Conservation (phyloP, 30 jellyfish, hydroid and myxozoan genomes). For the Hydra vulgaris region DNA sequence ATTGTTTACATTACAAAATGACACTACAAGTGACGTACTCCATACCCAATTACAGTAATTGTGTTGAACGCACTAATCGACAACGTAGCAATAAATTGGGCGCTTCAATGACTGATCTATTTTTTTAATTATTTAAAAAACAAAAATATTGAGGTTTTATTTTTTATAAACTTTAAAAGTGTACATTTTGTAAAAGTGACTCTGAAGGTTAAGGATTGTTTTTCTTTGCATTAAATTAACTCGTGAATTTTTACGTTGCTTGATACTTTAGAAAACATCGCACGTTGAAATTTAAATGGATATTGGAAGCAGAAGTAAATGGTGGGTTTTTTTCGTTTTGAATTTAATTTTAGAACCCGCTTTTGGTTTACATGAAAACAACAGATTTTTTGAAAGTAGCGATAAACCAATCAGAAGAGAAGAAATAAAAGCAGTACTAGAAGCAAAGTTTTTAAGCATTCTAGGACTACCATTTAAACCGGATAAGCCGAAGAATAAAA, state of each 20-base stretch:
- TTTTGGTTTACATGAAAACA: not conserved
- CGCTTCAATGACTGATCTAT: not conserved
- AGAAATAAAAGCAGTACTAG: conserved; percentile 26
- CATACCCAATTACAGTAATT: not conserved
- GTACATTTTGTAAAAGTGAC: not conserved
- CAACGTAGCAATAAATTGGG: not conserved
- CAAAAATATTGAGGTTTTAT: no score
- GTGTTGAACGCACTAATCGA: not conserved
- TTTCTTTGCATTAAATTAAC: not conserved
- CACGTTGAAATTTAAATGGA: not conserved
- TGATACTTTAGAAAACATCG: not conserved
- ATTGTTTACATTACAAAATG: not conserved
- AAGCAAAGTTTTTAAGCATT: conserved; percentile 36
- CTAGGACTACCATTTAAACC: conserved; percentile 51
- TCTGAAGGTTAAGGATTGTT: not conserved
- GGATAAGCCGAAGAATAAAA: conserved; percentile 8
- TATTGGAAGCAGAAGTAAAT: not conserved
- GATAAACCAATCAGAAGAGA: conserved; percentile 1
- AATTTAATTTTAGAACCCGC: not conserved
- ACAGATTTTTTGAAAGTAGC: not conserved
- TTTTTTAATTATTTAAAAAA: no score
- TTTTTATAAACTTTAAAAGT: no score
- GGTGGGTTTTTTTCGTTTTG: not conserved
- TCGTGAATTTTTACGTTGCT: not conserved
- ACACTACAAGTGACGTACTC: not conserved